A percentile compares a stretch with the other conserved stretches of the same genome.
These are phyloP conservation scores for Alexandromys fortis DNA, from an alignment of 2,113 vertebrate genomes.

Conservation along the genomic window DNA sequence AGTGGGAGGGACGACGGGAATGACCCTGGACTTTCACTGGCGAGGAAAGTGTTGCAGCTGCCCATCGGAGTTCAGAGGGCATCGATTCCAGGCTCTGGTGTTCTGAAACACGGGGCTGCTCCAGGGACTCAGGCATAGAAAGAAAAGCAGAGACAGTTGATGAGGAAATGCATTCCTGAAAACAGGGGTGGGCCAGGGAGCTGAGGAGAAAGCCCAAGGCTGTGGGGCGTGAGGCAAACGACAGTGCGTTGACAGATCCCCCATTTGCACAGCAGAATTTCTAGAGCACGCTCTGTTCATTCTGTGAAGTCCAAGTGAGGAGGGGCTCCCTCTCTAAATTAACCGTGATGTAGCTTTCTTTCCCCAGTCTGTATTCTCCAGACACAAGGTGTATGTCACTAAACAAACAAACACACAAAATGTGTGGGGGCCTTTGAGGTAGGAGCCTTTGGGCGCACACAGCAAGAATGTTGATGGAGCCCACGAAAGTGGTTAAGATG, in stretches of 20 bases:
- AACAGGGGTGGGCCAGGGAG: not conserved
- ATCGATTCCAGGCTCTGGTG: not conserved
- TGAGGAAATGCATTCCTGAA: not conserved
- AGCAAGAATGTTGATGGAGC: not conserved
- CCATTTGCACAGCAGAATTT: not conserved
- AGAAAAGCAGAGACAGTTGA: not conserved
- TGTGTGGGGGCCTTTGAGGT: not conserved
- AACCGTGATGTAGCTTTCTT: not conserved
- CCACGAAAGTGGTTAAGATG: not conserved
- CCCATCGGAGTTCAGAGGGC: not conserved
- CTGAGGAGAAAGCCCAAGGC: not conserved
- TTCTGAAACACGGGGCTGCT: not conserved
- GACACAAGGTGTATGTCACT: not conserved
- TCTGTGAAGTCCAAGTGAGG: not conserved
- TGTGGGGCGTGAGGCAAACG: too few species aligned
- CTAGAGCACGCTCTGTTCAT: not conserved
- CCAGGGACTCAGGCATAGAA: not conserved
- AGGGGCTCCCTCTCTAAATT: not conserved
- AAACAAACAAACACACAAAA: not conserved
- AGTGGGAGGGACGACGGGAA: not conserved
- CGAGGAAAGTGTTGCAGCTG: rapidly evolving
- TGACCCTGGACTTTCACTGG: rapidly evolving
- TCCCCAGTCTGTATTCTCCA: not conserved
- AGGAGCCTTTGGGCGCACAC: not conserved
- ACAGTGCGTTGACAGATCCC: not conserved